phyloP scores from a whole-genome alignment of 2,797 vertebrate species.

The Crax fasciolata region DNA sequence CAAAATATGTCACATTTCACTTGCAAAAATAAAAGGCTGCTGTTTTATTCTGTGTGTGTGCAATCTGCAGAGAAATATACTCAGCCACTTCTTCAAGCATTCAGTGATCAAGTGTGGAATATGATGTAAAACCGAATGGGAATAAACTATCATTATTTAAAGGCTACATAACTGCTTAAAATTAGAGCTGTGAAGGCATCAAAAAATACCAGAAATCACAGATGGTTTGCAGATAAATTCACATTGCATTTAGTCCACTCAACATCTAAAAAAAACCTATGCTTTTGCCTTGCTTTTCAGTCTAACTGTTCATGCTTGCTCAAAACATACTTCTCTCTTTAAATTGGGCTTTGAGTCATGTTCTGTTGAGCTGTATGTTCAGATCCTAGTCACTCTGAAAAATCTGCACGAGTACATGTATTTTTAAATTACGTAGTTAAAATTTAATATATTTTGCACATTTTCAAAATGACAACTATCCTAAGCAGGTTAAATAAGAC shows the following conservation, averaged over 20 bases:
- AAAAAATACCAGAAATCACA: slow-evolving; percentile 84
- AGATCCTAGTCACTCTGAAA: slow-evolving; percentile 70
- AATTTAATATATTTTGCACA: slow-evolving; percentile 74
- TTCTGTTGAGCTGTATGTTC: slow-evolving; percentile 77
- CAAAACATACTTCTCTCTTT: slow-evolving; percentile 78
- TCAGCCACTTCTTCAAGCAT: slow-evolving; percentile 71
- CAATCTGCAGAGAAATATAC: slow-evolving; percentile 73
- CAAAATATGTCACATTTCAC: slow-evolving; percentile 83
- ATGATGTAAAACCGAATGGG: slow-evolving; percentile 76
- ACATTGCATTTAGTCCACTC: slow-evolving; percentile 83
- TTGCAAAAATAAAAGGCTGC: slow-evolving; percentile 84
- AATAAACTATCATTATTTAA: slow-evolving; percentile 85
- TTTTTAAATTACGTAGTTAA: slow-evolving; percentile 74
- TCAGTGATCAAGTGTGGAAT: slow-evolving; percentile 77
- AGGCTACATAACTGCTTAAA: slow-evolving; percentile 85
- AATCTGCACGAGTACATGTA: slow-evolving; percentile 75
- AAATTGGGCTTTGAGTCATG: slow-evolving; percentile 81
- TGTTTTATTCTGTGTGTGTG: slow-evolving; percentile 75
- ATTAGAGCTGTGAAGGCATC: slow-evolving; percentile 84
- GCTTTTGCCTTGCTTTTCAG: slow-evolving; percentile 79
- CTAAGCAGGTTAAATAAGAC: slow-evolving; percentile 76
- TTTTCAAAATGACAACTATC: slow-evolving; percentile 71
- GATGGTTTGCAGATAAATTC: slow-evolving; percentile 85
- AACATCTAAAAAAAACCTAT: slow-evolving; percentile 76
- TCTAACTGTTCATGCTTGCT: slow-evolving; percentile 81